phyloP scores from a whole-genome alignment of 1,140 invertebrate species.

The Latrodectus geometricus region DNA sequence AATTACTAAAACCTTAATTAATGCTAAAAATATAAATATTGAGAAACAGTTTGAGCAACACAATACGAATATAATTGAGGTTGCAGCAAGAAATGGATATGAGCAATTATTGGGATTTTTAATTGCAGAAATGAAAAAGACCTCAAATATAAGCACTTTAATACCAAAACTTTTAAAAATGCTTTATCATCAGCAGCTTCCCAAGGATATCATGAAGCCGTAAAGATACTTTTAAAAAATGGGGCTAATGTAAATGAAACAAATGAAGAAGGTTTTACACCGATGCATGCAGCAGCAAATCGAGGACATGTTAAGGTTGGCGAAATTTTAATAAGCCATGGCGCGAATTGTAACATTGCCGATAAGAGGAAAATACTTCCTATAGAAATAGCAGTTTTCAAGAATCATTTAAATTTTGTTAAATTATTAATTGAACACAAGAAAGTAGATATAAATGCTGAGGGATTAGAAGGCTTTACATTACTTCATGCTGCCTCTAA shows the following conservation, averaged over 20 bases:
- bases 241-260: not conserved
- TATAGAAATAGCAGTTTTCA: slow-evolving; percentile 54
- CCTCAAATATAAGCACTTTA: no score
- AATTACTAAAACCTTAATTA: not conserved
- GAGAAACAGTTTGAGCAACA: not conserved
- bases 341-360: not conserved
- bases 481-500: not conserved
- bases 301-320: slow-evolving; percentile 65
- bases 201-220: not conserved
- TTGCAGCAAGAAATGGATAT: no score
- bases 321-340: slow-evolving; percentile 9
- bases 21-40: not conserved
- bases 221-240: not conserved
- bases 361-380: not conserved
- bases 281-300: slow-evolving; percentile 66
- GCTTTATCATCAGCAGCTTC: not conserved
- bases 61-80: no score
- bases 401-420: slow-evolving; percentile 65
- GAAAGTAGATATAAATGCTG: not conserved
- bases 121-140: no score
- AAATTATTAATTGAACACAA: slow-evolving; percentile 6
- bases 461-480: not conserved
- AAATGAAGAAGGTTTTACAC: slow-evolving; percentile 63
- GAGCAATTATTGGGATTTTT: no score
- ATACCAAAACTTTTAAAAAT: no score